Conservation (phyloP, 2,113 vertebrate species). For the Poicephalus meyeri region DNA sequence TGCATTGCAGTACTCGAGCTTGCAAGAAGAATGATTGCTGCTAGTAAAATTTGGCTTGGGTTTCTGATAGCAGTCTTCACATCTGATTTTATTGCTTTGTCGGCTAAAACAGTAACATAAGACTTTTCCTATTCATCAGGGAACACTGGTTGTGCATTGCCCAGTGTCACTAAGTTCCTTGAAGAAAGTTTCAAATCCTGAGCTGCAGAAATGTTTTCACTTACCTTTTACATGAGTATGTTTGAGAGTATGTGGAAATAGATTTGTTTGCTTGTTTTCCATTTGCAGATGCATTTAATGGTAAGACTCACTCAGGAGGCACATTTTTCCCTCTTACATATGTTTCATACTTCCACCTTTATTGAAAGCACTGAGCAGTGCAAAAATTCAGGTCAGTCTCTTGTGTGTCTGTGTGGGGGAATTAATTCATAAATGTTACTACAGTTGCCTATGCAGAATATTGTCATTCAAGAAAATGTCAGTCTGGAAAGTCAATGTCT, state of each 20-base stretch:
- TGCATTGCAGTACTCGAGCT: neutral
- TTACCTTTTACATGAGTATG: neutral
- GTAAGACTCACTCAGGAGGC: neutral
- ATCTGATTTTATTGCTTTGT: neutral
- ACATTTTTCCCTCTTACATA: neutral
- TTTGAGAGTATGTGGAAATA: neutral
- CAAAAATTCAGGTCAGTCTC: conserved; percentile 15
- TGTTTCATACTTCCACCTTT: neutral
- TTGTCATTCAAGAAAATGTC: conserved; percentile 4
- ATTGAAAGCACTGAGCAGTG: neutral
- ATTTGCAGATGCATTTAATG: neutral
- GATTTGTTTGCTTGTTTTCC: neutral
- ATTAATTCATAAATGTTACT: neutral
- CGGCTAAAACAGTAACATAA: neutral
- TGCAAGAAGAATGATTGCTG: neutral
- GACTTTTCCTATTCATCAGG: neutral
- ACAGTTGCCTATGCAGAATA: neutral
- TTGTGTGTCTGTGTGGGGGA: neutral
- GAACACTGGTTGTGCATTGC: neutral
- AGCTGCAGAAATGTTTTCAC: neutral
- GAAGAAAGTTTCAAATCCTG: neutral
- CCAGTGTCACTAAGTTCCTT: neutral
- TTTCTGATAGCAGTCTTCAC: neutral
- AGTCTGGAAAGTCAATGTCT: neutral
- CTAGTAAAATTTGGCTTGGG: neutral